These are phyloP conservation scores for Apogon hyalosoma DNA, from an alignment of 2,797 vertebrate species.

Conservation along the genomic window DNA sequence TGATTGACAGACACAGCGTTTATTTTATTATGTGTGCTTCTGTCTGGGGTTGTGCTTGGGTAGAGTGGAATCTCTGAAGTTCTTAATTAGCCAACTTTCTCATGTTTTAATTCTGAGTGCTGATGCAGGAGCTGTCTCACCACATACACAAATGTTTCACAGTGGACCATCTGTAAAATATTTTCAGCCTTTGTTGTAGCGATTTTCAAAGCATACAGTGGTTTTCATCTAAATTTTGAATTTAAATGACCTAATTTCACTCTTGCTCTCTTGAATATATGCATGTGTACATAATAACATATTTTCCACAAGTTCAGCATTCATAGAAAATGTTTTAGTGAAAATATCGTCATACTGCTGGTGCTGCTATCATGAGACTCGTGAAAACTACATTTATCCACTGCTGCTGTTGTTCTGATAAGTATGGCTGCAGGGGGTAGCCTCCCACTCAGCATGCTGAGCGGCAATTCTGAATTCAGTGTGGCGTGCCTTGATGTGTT, in stretches of 20 bases:
- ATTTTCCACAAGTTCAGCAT: slow-evolving; percentile 24
- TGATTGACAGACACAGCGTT: slow-evolving; percentile 71
- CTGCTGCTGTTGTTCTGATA: slow-evolving; percentile 68
- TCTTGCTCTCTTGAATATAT: slow-evolving; percentile 8
- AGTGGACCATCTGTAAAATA: slow-evolving; percentile 39
- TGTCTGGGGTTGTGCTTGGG: slow-evolving; percentile 46
- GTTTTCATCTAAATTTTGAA: slow-evolving; percentile 31
- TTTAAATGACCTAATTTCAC: slow-evolving; percentile 40
- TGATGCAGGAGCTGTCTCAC: slow-evolving; percentile 9
- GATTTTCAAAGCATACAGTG: slow-evolving; percentile 19
- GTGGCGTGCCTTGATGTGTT: slow-evolving; percentile 69
- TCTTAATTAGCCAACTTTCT: slow-evolving; percentile 72
- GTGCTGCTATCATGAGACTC: slow-evolving; percentile 46
- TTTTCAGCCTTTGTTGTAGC: slow-evolving; percentile 11
- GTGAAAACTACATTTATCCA: slow-evolving; percentile 51
- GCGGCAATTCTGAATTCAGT: slow-evolving; percentile 66
- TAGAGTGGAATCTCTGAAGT: slow-evolving; percentile 56
- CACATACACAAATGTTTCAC: slow-evolving; percentile 23
- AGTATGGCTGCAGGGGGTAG: slow-evolving; percentile 71
- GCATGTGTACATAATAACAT: slow-evolving; percentile 5
- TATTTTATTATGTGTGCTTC: slow-evolving; percentile 56
- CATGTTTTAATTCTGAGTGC: slow-evolving; percentile 46
- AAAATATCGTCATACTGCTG: slow-evolving; percentile 48
- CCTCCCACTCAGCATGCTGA: slow-evolving; percentile 71
- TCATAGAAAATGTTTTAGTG: slow-evolving; percentile 49